Evolutionary conservation across 2,888 invertebrate genomes (phyloP), one percentile per base, ranked within the genome.

Genomic region (Eremobia ochroleuca): DNA sequence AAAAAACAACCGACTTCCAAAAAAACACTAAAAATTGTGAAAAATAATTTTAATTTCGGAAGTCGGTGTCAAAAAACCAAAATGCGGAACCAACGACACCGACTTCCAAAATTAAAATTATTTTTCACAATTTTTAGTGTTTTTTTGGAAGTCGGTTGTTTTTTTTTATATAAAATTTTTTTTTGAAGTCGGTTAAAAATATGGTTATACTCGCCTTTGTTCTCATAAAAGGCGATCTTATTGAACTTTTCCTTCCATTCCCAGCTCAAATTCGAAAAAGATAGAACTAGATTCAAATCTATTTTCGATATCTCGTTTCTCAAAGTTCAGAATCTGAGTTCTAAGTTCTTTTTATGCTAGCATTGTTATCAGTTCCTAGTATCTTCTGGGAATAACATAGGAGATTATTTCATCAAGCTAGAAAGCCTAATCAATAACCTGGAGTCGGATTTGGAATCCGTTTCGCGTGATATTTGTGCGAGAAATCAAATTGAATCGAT

Each of bases 391-490:
- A 70, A 61, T 77, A 76, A 68, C 59, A 65, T 61, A 25, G 2
- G 1, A n/a, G 40, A 55, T 69, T 62, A 72, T 67, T 62, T 71
- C 64, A 76, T 79, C 58, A 76, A 64, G 25, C 59, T 77, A 52
- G 69, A 67, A 75, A 75, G 15, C 34, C 40, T 55, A 62, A 72
- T 65, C 68, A 71, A 77, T 74, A 73, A 59, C 52, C 43, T 62
- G 25, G 64, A 46, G 49, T 58, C 28, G 21, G 40, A 31, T 76
- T 70, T 40, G 70, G 64, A 72, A 71, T 71, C 52, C 34, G 43
- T 74, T 74, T 76, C 43, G n/a, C 72, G 64, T 83, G 77, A 76
- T 64, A 69, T 71, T 78, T 77, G 46, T 58, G 43, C 18, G 66
- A 76, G 65, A 76, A 73, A 55, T 73, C 62, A 52, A 73, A 76